Percentiles rank a stretch among this genome's conserved stretches.
Evolutionary conservation across 2,113 vertebrate species (phyloP).

Genomic region (Bubo bubo): DNA sequence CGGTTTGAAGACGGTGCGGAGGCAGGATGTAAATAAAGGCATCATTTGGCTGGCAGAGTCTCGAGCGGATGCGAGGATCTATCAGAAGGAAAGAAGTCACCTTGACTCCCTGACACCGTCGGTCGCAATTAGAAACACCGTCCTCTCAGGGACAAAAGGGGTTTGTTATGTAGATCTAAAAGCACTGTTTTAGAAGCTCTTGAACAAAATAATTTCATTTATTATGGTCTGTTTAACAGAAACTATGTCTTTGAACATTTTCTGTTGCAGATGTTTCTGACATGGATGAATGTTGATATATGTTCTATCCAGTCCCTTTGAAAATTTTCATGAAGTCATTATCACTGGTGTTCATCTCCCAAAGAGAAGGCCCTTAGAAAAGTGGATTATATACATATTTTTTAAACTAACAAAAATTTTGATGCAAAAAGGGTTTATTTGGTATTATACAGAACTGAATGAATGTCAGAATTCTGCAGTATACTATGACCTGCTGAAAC

Average conservation of each 20-base stretch:
- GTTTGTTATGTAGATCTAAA: not conserved
- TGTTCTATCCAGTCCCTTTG: not conserved
- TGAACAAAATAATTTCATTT: not conserved
- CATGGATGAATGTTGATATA: not conserved
- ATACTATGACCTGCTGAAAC: not conserved
- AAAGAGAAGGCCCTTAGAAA: not conserved
- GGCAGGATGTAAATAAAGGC: not conserved
- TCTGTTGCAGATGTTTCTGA: not conserved
- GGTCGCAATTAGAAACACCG: not conserved
- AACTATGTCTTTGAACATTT: not conserved
- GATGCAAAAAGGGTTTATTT: not conserved
- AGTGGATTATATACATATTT: not conserved
- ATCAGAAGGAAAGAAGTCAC: not conserved
- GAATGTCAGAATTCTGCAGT: not conserved
- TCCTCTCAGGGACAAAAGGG: not conserved
- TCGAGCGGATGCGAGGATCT: not conserved
- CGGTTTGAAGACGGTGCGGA: accelerated
- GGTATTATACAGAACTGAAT: not conserved
- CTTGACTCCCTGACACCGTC: not conserved
- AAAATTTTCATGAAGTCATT: not conserved
- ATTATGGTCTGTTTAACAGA: not conserved
- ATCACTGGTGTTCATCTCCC: not conserved
- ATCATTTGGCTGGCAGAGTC: not conserved
- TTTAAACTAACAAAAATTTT: not conserved
- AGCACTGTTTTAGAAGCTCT: not conserved